These are phyloP conservation scores for Hyposoter didymator DNA, from an alignment of 2,888 invertebrate genomes.

Conservation along the genomic window DNA sequence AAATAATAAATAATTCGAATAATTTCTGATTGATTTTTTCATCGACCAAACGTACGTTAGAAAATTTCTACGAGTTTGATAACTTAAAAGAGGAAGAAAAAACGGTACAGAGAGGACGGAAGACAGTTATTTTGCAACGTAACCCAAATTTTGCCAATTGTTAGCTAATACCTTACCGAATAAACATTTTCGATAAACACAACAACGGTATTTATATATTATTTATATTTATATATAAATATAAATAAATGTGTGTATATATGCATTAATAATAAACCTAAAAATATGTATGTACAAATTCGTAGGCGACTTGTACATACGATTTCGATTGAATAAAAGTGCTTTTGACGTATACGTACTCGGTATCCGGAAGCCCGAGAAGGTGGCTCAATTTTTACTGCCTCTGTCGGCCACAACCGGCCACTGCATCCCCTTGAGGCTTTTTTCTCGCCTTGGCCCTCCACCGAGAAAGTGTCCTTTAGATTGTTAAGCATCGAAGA, in stretches of 20 bases:
- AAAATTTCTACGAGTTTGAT: constrained; percentile 4
- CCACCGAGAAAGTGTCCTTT: constrained; percentile 18
- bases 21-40: neutral
- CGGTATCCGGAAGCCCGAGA: constrained; percentile 8
- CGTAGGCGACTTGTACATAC: neutral
- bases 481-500: neutral
- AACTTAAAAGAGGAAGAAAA: neutral
- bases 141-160: constrained; percentile 1
- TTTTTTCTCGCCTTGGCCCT: constrained; percentile 2
- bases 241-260: constrained; percentile 8
- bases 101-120: neutral
- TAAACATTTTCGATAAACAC: constrained; percentile 8
- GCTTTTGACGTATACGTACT: neutral
- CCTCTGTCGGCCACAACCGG: constrained; percentile 35
- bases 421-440: constrained; percentile 10
- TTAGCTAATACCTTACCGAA: constrained; percentile 1
- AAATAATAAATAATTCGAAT: neutral
- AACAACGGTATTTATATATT: constrained; percentile 42
- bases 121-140: neutral
- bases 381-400: constrained; percentile 54
- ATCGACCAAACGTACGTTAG: neutral
- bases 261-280: constrained; percentile 1
- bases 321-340: constrained; percentile 30
- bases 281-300: neutral
- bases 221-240: constrained; percentile 12